A percentile compares a stretch with the other conserved stretches of the same genome.
Conservation (phyloP, 2,797 vertebrate species). For the Falco biarmicus region DNA sequence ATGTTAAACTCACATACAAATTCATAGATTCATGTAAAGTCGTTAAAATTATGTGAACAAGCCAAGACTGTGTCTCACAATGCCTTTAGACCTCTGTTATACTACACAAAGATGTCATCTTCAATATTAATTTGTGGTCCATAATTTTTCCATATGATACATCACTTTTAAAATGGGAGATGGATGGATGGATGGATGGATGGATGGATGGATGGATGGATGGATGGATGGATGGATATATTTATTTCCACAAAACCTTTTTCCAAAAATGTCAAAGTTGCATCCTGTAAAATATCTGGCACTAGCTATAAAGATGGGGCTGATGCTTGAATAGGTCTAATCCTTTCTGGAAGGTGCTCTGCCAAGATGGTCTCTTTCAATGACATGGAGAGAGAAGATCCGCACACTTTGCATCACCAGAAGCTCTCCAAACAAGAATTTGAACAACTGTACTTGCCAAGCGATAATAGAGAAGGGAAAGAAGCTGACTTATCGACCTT, state of each 20-base stretch:
- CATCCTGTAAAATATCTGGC: background rate
- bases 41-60: background rate
- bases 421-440: background rate
- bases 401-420: rapidly evolving
- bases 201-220: background rate
- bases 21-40: background rate
- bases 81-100: background rate
- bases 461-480: background rate
- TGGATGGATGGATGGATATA: background rate
- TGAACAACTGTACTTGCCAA: background rate
- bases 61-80: background rate
- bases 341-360: background rate
- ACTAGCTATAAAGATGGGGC: background rate
- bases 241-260: background rate
- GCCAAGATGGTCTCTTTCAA: background rate
- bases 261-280: background rate
- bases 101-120: background rate
- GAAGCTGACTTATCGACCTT: background rate
- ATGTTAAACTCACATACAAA: background rate
- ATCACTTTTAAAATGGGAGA: background rate
- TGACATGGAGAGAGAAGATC: background rate
- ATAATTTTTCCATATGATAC: background rate
- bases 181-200: too few species aligned
- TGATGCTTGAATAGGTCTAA: background rate
- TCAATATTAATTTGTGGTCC: background rate